A percentile compares a stretch with the other conserved stretches of the same genome.
Evolutionary conservation across 2,797 vertebrate genomes (phyloP).

Genomic region (Hafferia zeledoni): DNA sequence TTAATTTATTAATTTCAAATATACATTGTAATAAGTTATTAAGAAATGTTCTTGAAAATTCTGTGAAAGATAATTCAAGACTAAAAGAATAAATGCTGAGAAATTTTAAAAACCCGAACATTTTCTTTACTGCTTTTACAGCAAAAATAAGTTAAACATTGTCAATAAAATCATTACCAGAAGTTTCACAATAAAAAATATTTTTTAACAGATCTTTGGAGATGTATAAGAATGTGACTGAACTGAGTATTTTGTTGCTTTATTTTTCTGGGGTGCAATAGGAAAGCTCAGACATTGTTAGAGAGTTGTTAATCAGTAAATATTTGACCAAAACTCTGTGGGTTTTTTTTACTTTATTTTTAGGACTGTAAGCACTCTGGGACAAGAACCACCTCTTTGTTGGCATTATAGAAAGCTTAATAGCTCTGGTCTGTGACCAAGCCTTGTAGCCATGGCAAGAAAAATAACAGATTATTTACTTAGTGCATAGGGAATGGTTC

Average conservation of each 20-base stretch:
- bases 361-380: not conserved
- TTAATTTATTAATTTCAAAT: not conserved
- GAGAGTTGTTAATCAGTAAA: not conserved
- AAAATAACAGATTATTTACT: not conserved
- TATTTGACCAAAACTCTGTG: not conserved
- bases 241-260: not conserved
- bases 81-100: not conserved
- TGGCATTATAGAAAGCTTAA: not conserved
- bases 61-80: not conserved
- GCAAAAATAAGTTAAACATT: not conserved
- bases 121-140: not conserved
- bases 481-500: not conserved
- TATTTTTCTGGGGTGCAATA: not conserved
- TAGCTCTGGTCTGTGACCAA: not conserved
- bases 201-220: not conserved
- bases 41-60: not conserved
- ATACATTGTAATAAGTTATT: not conserved
- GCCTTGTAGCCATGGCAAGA: not conserved
- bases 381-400: not conserved
- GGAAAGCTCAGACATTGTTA: not conserved
- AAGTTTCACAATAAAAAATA: not conserved
- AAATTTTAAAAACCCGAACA: not conserved
- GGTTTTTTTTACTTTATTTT: not conserved
- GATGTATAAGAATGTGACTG: not conserved
- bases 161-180: not conserved